Evolutionary conservation across 2,797 vertebrate genomes (phyloP).

Genomic region (Artibeus jamaicensis): DNA sequence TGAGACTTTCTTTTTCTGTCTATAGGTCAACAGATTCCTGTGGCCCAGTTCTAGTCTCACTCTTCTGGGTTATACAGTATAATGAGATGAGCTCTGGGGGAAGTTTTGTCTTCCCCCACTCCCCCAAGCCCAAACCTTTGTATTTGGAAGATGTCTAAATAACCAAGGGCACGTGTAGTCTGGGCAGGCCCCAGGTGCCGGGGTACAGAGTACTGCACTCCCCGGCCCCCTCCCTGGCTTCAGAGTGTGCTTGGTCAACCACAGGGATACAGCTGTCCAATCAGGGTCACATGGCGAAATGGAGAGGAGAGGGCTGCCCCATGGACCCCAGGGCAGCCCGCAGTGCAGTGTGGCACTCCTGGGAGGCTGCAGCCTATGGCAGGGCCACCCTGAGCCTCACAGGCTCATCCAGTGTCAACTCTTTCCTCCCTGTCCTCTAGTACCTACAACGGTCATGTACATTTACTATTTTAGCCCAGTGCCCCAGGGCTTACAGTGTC

Average conservation of each 20-base stretch:
- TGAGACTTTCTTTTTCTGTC: background rate
- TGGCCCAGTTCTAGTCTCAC: constrained; percentile 31
- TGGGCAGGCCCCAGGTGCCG: constrained; percentile 41
- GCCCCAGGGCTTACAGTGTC: background rate
- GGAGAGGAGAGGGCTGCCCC: background rate
- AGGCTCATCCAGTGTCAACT: background rate
- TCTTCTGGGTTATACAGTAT: constrained; percentile 1
- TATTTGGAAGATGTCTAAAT: constrained; percentile 7
- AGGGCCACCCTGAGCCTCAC: background rate
- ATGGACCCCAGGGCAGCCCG: background rate
- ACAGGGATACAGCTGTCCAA: background rate
- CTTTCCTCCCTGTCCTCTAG: background rate
- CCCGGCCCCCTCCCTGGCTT: background rate
- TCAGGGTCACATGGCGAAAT: background rate
- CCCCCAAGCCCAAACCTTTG: background rate
- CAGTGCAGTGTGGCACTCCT: background rate
- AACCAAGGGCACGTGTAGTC: constrained; percentile 4
- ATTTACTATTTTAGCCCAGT: background rate
- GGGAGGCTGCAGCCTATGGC: background rate
- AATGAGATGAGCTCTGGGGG: background rate
- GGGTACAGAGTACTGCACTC: background rate
- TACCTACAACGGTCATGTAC: background rate
- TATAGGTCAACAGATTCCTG: constrained; percentile 60
- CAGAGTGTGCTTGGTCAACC: too few relatives aligned
- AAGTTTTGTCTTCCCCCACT: background rate